A percentile compares a stretch with the other conserved stretches of the same genome.
These are phyloP conservation scores for Chaitophorus viminalis DNA, from an alignment of 2,888 invertebrate species.

Conservation along the genomic window DNA sequence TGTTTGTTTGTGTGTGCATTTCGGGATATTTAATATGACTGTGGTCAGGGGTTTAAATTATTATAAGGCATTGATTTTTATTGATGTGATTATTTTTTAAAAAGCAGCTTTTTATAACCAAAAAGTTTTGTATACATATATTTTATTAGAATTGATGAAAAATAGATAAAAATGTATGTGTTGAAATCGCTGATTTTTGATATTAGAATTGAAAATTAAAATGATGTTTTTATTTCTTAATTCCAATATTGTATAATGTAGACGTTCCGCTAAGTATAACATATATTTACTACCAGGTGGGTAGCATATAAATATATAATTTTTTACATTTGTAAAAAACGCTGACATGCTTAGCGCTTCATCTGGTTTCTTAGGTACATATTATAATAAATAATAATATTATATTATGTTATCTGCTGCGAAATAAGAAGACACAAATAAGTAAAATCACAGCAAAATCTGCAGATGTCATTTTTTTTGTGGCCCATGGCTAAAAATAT, in stretches of 20 bases:
- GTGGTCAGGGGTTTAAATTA: neutral
- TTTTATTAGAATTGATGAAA: slow-evolving; percentile 14
- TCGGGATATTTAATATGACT: neutral
- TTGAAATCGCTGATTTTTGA: slow-evolving; percentile 29
- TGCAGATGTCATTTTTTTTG: no score
- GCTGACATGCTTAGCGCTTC: no score
- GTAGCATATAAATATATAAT: no score
- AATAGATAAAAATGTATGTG: slow-evolving; percentile 36
- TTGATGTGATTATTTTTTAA: slow-evolving; percentile 42
- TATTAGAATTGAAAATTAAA: slow-evolving; percentile 23
- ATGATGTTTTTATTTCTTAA: neutral
- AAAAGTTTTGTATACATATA: slow-evolving; percentile 26
- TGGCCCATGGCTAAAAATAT: no score
- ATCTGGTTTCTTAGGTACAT: no score
- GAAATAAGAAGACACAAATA: no score
- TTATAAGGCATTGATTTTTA: slow-evolving; percentile 3
- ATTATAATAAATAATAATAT: no score
- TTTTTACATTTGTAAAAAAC: no score
- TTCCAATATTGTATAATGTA: neutral
- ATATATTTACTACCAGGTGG: no score
- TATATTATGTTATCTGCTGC: no score
- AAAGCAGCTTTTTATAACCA: slow-evolving; percentile 29
- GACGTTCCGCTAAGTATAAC: no score
- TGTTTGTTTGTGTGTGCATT: neutral
- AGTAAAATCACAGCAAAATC: no score